Base-by-base conservation (phyloP, 2,888 invertebrate species). In the Timandra comae region DNA sequence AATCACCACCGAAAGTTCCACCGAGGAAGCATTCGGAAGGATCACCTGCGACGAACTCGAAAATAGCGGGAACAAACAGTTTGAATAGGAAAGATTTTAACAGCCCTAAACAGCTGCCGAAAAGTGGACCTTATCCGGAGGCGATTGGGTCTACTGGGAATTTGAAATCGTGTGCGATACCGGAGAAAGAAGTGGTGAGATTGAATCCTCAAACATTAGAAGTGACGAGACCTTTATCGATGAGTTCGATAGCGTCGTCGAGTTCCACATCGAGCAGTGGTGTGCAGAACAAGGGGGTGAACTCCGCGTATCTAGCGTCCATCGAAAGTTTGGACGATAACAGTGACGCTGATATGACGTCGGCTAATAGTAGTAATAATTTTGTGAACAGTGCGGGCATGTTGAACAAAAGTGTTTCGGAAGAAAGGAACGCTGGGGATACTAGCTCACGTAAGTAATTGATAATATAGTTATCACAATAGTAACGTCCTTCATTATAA, bases 321-420 rank as follows among this genome's bases (percentile, higher is more conserved):
- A 93, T 94, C 30, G 96, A 96, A 70, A 95, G 95, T 52, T 82
- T 96, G 52, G 95, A 93, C 38, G 93, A 94, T 57, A 91, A 92
- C 50, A 93, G 93, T 62, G 93, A 92, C 56, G 90, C 86, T 12
- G 92, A 92, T 53, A 84, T 90, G 49, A 77, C 66, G 2, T 85
- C 84, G 7, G 80, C 71, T 4, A 82, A 76, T 43, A 81, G 82
- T 1, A 85, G 84, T 43, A 84, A 78, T 39, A 68, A 74, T 42
- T 85, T 82, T 35, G 71, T 82, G 13, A 81, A 84, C 38, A 77
- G 52, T 24, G 68, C 80, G 22, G 81, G 82, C 1, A 64, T 76
- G 33, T 52, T 77, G 47, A 75, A 68, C 21, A 61, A 67, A 3
- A 66, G 65, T 39, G 53, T 59, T 7, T 70, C 78, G 0, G 79